Base-by-base conservation (phyloP, 2,797 vertebrate genomes). In the Lutjanus campechanus region DNA sequence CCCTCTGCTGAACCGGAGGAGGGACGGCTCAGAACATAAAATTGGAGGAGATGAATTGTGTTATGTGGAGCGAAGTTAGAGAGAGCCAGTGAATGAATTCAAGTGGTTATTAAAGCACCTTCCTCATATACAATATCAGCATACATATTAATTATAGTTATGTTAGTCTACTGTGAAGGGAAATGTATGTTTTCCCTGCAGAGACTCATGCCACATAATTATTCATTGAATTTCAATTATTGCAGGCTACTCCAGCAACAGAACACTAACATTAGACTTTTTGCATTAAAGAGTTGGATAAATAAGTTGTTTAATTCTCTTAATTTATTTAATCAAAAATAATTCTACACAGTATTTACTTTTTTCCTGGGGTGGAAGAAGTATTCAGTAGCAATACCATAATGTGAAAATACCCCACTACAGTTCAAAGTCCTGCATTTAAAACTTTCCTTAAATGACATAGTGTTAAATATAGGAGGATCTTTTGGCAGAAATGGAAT, bases 131-230 rank as follows among this genome's bases (percentile, higher is more conserved):
- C 83, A 77, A 78, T 88, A 83, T 79, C 59, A 82, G 74, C 76
- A 88, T 85, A 81, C 77, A 78, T 84, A 80, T 90, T 92, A 91
- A 91, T 92, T 93, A 88, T 75, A 88, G 75, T 83, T 71, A 79
- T 88, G 85, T 90, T 91, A 84, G 83, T 81, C 66, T 69, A 79
- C 87, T 80, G 76, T 80, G 69, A 89, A 46, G 73, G 64, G 72
- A 79, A 83, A 83, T 83, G 68, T 79, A 43, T 66, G 75, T 86
- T 89, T 73, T 81, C 90, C 82, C 85, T 71, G 74, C 63, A 85
- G 87, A 92, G 73, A 91, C 73, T 58, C 49, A 59, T 71, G 85
- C 72, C 86, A 84, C 81, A 79, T 91, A 90, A 90, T 93, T 91
- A 89, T 88, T 91, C 83, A 87, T 53, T 88, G 76, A 68, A 86